phyloP scores from a whole-genome alignment of 2,888 invertebrate genomes.

The Lampropteryx suffumata region DNA sequence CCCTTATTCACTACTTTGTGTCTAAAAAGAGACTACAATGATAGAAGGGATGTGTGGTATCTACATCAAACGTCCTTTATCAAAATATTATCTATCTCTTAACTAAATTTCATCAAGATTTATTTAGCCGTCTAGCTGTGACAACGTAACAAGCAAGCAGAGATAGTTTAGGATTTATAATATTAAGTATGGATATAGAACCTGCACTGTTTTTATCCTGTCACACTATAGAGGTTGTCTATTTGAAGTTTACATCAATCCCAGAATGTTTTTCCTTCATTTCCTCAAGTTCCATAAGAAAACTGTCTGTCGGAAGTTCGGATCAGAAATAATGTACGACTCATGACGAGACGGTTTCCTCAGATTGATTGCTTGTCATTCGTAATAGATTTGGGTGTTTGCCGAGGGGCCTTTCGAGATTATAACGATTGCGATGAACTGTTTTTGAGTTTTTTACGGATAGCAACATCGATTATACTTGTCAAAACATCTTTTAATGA shows the following conservation, averaged over 20 bases:
- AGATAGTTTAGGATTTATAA: too few species aligned
- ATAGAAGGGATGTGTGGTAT: too few species aligned
- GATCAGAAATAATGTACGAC: slow-evolving; percentile 60
- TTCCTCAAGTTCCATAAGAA: slow-evolving; percentile 22
- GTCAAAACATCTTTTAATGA: background rate
- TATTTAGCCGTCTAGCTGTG: too few species aligned
- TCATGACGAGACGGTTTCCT: slow-evolving; percentile 53
- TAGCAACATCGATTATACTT: background rate
- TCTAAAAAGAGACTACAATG: too few species aligned
- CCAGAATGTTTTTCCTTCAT: slow-evolving; percentile 31
- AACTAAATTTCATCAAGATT: too few species aligned
- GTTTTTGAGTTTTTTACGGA: slow-evolving; percentile 17
- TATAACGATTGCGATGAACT: slow-evolving; percentile 32
- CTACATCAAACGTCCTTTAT: too few species aligned
- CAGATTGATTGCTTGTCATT: slow-evolving; percentile 58
- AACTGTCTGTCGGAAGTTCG: slow-evolving; percentile 51
- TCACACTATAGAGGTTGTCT: background rate
- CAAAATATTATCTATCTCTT: too few species aligned
- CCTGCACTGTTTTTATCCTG: too few species aligned
- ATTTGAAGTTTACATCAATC: slow-evolving; percentile 8
- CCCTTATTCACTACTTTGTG: too few species aligned
- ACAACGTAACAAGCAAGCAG: too few species aligned
- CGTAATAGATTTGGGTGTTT: slow-evolving; percentile 64
- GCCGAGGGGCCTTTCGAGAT: slow-evolving; percentile 36
- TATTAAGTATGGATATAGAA: too few species aligned